Conservation (phyloP, 2,888 invertebrate genomes). For the Tipula helvola region DNA sequence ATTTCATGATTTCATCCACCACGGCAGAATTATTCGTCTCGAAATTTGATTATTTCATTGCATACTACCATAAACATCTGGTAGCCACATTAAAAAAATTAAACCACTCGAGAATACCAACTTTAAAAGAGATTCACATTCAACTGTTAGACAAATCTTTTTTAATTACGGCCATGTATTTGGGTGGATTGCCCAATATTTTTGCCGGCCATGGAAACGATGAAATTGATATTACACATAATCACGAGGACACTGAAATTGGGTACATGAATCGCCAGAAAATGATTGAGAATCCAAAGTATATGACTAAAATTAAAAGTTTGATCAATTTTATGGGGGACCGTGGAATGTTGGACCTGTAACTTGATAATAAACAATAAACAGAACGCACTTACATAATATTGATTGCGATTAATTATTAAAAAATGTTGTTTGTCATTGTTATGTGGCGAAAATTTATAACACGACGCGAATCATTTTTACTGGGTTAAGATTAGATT, state of each 20-base stretch:
- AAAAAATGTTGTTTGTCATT: too few relatives aligned
- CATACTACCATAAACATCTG: conserved; percentile 19
- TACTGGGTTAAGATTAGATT: too few relatives aligned
- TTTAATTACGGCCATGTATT: neutral
- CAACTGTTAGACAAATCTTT: neutral
- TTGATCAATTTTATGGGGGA: neutral
- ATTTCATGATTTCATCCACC: conserved; percentile 25
- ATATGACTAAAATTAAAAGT: neutral
- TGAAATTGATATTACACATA: neutral
- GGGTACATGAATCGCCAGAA: neutral
- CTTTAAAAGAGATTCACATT: neutral
- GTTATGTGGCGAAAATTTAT: too few relatives aligned
- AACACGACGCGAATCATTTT: too few relatives aligned
- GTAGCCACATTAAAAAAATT: neutral
- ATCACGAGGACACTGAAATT: neutral
- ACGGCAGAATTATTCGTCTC: conserved; percentile 20
- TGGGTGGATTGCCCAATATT: neutral
- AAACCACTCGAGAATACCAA: neutral
- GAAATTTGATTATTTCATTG: conserved; percentile 20
- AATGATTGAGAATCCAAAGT: neutral
- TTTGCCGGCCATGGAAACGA: neutral
- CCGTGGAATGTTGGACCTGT: neutral
- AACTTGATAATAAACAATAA: too few relatives aligned
- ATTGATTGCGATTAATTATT: too few relatives aligned
- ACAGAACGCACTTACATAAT: too few relatives aligned